phyloP scores from a whole-genome alignment of 2,888 invertebrate genomes.

The Hypsopygia costalis region DNA sequence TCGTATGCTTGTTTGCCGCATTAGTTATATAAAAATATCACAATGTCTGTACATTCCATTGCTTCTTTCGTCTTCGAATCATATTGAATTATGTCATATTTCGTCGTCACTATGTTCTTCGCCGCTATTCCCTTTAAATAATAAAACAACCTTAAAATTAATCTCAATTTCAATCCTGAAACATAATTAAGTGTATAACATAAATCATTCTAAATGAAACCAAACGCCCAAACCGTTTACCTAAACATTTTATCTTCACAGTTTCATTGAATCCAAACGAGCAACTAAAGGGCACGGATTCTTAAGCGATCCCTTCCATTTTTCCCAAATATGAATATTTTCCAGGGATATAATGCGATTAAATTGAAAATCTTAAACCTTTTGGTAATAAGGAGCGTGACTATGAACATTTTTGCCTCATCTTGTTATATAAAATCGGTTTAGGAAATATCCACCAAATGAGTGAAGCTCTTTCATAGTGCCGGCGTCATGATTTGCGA shows the following conservation, averaged over 20 bases:
- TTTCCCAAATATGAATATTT: slow-evolving; percentile 49
- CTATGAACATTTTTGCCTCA: slow-evolving; percentile 62
- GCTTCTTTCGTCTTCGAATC: no score
- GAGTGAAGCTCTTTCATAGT: slow-evolving; percentile 27
- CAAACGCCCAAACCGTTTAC: background rate
- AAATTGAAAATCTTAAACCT: slow-evolving; percentile 68
- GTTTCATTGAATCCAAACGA: slow-evolving; percentile 4
- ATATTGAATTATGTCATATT: no score
- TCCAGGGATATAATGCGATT: slow-evolving; percentile 65
- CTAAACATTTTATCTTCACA: background rate
- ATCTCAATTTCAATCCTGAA: background rate
- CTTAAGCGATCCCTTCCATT: slow-evolving; percentile 17
- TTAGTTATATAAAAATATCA: no score
- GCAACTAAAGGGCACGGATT: slow-evolving; percentile 4
- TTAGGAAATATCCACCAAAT: slow-evolving; percentile 37
- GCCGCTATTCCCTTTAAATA: no score
- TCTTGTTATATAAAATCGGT: slow-evolving; percentile 62
- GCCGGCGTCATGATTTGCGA: slow-evolving; percentile 31
- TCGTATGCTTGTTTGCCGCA: no score
- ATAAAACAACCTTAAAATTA: background rate
- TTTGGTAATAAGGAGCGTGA: slow-evolving; percentile 73
- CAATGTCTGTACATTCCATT: no score
- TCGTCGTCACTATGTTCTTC: no score
- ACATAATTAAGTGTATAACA: background rate
- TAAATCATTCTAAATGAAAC: background rate